Conservation (phyloP, 2,113 vertebrate species). For the Rhipidura dahli region DNA sequence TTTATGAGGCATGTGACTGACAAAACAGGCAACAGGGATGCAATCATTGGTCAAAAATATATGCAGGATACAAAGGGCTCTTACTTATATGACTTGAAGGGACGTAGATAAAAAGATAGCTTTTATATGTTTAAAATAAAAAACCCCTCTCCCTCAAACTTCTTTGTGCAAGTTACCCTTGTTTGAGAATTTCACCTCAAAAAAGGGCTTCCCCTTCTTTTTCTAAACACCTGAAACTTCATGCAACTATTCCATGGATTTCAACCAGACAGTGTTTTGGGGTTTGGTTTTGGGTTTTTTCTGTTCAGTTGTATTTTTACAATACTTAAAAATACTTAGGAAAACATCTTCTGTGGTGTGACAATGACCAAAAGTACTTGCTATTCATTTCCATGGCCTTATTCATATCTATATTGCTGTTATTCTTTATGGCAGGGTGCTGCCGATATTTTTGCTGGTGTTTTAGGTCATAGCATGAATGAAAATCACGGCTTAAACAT, state of each 20-base stretch:
- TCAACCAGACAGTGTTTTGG: not conserved
- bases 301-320: not conserved
- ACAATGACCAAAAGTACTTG: not conserved
- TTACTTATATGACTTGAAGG: not conserved
- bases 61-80: not conserved
- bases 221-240: not conserved
- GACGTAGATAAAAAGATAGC: not conserved
- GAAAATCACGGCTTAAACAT: not conserved
- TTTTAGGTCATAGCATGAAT: not conserved
- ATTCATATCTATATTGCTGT: not conserved
- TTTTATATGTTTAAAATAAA: not conserved
- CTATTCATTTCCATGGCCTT: not conserved
- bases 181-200: rapidly evolving
- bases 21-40: not conserved
- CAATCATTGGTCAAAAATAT: not conserved
- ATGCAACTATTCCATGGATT: not conserved
- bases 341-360: not conserved
- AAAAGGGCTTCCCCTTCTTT: not conserved
- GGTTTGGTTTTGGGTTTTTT: not conserved
- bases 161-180: not conserved
- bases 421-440: not conserved
- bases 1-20: not conserved
- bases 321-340: not conserved
- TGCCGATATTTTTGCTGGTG: not conserved
- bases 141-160: rapidly evolving